These are phyloP conservation scores for Siniperca undulata DNA, from an alignment of 2,797 vertebrate species.

Conservation along the genomic window DNA sequence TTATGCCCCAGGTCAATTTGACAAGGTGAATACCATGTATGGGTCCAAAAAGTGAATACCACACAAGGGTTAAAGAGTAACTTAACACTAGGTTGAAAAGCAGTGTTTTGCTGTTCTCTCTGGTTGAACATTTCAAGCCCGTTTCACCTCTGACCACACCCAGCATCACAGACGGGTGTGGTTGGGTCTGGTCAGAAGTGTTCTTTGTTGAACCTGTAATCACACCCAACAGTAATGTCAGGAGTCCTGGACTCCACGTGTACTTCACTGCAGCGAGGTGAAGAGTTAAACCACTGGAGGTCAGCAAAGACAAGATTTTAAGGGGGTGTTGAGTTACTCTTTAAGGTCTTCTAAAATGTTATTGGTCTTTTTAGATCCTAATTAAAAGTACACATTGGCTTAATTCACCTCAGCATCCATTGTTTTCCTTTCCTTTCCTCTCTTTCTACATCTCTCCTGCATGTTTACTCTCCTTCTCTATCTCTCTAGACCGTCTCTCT, in stretches of 20 bases:
- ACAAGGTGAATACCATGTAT: not conserved
- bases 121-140: not conserved
- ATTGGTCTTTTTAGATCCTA: not conserved
- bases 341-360: not conserved
- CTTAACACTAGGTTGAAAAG: not conserved
- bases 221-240: not conserved
- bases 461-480: not conserved
- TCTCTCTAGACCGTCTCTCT: conserved; percentile 9
- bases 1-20: not conserved
- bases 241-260: not conserved
- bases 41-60: not conserved
- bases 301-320: conserved; percentile 12
- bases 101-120: not conserved
- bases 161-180: not conserved
- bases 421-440: conserved; percentile 4
- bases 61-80: not conserved
- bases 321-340: not conserved
- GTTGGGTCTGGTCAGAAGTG: not conserved
- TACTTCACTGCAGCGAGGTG: not conserved
- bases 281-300: conserved; percentile 1
- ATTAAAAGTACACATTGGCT: conserved; percentile 8
- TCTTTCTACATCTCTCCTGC: not conserved
- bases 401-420: not conserved
- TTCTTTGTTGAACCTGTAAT: not conserved
- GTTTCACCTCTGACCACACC: not conserved